These are phyloP conservation scores for Pachyramphus minor DNA, from an alignment of 2,113 vertebrate species.

Conservation along the genomic window DNA sequence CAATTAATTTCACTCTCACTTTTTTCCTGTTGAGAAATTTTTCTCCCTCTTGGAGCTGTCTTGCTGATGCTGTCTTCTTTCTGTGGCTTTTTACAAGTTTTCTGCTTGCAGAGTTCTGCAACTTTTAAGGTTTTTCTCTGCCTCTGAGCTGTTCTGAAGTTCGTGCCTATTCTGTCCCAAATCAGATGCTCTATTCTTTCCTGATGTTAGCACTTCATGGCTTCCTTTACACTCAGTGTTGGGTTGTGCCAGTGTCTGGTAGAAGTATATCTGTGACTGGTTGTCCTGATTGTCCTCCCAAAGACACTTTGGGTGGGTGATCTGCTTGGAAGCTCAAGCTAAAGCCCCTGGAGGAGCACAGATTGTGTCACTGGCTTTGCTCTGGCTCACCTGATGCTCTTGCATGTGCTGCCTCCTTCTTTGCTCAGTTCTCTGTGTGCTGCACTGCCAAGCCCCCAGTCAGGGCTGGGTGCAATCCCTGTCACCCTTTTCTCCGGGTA, in stretches of 20 bases:
- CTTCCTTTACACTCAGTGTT: background rate
- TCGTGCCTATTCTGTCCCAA: background rate
- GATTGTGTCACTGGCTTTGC: rapidly evolving
- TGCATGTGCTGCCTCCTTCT: background rate
- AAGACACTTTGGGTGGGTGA: background rate
- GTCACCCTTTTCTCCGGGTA: background rate
- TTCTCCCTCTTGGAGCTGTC: background rate
- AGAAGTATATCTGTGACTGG: background rate
- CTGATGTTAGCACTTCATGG: background rate
- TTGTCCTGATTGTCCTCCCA: background rate
- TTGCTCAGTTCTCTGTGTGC: background rate
- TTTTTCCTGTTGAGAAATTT: background rate
- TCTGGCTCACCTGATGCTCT: background rate
- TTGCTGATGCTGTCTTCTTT: background rate
- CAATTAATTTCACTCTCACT: background rate
- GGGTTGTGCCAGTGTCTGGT: background rate
- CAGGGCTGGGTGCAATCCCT: background rate
- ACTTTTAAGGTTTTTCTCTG: background rate
- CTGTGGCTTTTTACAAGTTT: background rate
- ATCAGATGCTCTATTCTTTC: background rate
- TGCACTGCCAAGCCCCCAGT: background rate
- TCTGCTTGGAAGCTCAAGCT: background rate
- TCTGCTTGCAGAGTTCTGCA: background rate
- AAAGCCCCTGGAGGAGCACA: background rate
- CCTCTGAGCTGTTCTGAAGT: background rate